phyloP scores from a whole-genome alignment of 2,797 vertebrate genomes.

The Sebastes iracundus region DNA sequence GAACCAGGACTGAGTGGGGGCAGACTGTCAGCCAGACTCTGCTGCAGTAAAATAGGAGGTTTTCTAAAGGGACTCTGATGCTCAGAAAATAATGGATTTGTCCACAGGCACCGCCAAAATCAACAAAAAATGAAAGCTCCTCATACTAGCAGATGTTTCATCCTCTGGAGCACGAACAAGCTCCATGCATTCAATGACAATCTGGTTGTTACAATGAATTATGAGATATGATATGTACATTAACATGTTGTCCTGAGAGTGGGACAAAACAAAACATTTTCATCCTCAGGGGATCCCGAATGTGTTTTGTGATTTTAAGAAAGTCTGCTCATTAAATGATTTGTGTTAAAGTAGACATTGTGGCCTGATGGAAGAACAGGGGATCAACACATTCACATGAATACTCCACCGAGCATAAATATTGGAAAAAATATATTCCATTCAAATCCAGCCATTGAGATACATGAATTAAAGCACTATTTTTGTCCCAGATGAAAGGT shows the following conservation, averaged over 20 bases:
- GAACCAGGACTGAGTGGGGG: not conserved
- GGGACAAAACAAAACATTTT: not conserved
- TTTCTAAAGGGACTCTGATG: not conserved
- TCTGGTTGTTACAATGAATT: not conserved
- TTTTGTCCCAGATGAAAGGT: not conserved
- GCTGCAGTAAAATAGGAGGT: not conserved
- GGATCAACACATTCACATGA: not conserved
- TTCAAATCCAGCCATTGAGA: not conserved
- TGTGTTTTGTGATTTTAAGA: not conserved
- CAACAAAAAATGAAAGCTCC: not conserved
- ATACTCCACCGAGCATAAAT: not conserved
- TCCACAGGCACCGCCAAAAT: not conserved
- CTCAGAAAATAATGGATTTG: not conserved
- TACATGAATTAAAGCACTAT: not conserved
- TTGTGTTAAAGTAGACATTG: not conserved
- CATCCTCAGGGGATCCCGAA: not conserved
- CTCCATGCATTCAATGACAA: fast-evolving
- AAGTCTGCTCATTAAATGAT: not conserved
- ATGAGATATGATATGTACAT: not conserved
- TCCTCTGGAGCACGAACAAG: not conserved
- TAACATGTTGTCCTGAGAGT: not conserved
- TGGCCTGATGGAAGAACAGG: not conserved
- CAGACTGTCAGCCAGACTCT: not conserved
- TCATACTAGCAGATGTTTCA: not conserved
- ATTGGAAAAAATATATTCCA: not conserved